Percentiles rank a stretch among this genome's conserved stretches.
These are phyloP conservation scores for Hyperoplus immaculatus DNA, from an alignment of 2,797 vertebrate genomes.

Conservation along the genomic window DNA sequence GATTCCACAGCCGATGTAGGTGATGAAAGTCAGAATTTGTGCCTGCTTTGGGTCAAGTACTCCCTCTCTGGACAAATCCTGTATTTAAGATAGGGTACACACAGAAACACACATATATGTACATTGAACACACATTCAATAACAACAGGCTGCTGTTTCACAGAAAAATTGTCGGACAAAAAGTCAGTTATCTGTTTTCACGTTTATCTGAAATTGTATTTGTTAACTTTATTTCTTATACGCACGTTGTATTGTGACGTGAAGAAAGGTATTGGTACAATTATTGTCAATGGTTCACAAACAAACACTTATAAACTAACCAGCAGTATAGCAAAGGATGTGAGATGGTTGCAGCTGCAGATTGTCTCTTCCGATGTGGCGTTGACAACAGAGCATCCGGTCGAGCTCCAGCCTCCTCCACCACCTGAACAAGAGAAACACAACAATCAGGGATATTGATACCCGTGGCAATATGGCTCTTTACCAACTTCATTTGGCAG, in stretches of 20 bases:
- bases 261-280: neutral
- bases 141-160: neutral
- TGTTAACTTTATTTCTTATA: neutral
- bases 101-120: constrained; percentile 19
- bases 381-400: constrained; percentile 88
- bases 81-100: constrained; percentile 55
- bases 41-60: constrained; percentile 75
- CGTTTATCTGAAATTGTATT: too few relatives aligned
- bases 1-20: constrained; percentile 94
- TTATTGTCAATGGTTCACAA: neutral
- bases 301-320: constrained; percentile 69
- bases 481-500: neutral
- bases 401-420: constrained; percentile 89
- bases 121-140: constrained; percentile 1
- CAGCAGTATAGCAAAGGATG: constrained; percentile 94
- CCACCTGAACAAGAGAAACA: constrained; percentile 77
- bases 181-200: neutral
- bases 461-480: neutral
- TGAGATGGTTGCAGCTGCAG: constrained; percentile 95
- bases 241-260: neutral
- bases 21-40: constrained; percentile 92
- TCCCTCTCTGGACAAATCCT: constrained; percentile 88
- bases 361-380: constrained; percentile 84
- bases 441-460: neutral
- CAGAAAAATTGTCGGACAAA: neutral